Evolutionary conservation across 2,797 vertebrate genomes (phyloP).

Genomic region (Gouania willdenowi): DNA sequence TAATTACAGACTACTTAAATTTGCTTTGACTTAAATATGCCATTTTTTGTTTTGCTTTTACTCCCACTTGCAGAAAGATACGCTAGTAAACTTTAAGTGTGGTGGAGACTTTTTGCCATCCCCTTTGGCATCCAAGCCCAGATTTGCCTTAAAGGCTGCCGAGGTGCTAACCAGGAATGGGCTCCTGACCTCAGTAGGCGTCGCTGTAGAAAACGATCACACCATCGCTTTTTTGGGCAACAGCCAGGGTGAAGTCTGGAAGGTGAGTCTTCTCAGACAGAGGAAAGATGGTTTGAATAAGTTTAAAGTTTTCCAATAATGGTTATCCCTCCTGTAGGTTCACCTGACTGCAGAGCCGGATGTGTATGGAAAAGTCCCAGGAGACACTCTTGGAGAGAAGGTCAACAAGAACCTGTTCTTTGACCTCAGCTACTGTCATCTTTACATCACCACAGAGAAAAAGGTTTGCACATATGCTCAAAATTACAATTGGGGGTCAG

Average conservation of each 20-base stretch:
- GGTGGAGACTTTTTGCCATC: slow-evolving; percentile 81
- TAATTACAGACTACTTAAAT: slow-evolving; percentile 19
- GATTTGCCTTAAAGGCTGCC: slow-evolving; percentile 61
- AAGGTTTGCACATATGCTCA: too few relatives aligned
- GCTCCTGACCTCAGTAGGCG: slow-evolving; percentile 82
- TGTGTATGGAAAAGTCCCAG: slow-evolving; percentile 75
- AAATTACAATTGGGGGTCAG: too few relatives aligned
- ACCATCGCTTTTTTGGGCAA: slow-evolving; percentile 90
- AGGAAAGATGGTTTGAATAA: too few relatives aligned
- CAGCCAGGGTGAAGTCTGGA: slow-evolving; percentile 82
- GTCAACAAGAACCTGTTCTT: slow-evolving; percentile 91
- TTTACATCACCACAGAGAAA: slow-evolving; percentile 90
- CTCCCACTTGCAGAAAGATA: slow-evolving; percentile 62
- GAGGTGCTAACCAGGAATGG: slow-evolving; percentile 55
- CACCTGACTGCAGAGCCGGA: slow-evolving; percentile 69
- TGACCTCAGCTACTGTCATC: slow-evolving; percentile 75
- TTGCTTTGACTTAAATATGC: neutral
- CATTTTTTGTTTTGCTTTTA: too few relatives aligned
- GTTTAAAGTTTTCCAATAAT: neutral
- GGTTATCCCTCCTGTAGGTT: slow-evolving; percentile 66
- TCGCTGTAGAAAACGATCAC: slow-evolving; percentile 85
- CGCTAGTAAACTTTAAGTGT: slow-evolving; percentile 54
- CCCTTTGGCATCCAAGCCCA: slow-evolving; percentile 85
- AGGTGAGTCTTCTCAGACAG: too few relatives aligned
- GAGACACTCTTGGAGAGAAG: slow-evolving; percentile 70